phyloP scores from a whole-genome alignment of 2,888 invertebrate genomes.

The Papilio protenor region DNA sequence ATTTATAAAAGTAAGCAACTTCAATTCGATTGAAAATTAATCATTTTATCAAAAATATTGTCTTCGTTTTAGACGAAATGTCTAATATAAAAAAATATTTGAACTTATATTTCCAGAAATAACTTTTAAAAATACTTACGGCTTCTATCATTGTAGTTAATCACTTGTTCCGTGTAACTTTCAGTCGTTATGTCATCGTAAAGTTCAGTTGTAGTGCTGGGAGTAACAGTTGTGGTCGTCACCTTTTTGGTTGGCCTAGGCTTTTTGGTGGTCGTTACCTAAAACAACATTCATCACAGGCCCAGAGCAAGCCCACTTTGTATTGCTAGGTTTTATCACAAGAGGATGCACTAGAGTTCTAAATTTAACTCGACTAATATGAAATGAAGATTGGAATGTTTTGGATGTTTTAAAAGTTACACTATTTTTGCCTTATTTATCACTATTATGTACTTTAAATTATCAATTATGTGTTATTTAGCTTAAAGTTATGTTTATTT shows the following conservation, averaged over 20 bases:
- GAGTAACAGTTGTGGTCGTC: constrained; percentile 69
- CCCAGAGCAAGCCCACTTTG: constrained; percentile 51
- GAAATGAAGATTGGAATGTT: not conserved
- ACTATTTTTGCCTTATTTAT: constrained; percentile 20
- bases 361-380: not conserved
- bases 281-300: constrained; percentile 59
- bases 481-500: constrained; percentile 32
- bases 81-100: not conserved
- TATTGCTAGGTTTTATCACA: constrained; percentile 26
- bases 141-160: constrained; percentile 73
- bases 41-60: too few relatives aligned
- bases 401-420: not conserved
- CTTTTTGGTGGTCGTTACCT: constrained; percentile 75
- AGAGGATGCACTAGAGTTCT: constrained; percentile 1
- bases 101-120: not conserved
- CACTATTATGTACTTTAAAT: constrained; percentile 14
- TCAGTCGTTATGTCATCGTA: constrained; percentile 76
- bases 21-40: too few relatives aligned
- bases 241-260: constrained; percentile 66
- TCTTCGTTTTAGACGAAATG: too few relatives aligned
- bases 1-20: constrained; percentile 4
- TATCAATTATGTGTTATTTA: constrained; percentile 13
- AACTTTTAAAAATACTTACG: constrained; percentile 60
- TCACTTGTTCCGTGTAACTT: constrained; percentile 62
- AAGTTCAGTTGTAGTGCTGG: constrained; percentile 67